These are phyloP conservation scores for Epirrita christyi DNA, from an alignment of 2,888 invertebrate genomes.

Conservation along the genomic window DNA sequence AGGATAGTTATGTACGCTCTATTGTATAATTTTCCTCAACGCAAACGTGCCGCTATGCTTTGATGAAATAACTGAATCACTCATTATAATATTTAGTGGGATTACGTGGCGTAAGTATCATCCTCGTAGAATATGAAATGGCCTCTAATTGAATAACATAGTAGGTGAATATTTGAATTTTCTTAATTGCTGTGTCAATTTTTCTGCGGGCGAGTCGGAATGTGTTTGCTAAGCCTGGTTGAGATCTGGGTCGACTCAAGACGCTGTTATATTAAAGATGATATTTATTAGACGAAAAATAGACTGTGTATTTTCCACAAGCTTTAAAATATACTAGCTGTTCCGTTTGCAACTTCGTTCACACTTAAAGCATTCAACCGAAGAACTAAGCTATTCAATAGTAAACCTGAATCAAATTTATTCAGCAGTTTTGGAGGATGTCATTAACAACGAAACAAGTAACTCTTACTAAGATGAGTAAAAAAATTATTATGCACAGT, in stretches of 20 bases:
- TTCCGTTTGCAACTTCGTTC: too few species aligned
- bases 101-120: constrained; percentile 48
- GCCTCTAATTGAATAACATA: constrained; percentile 52
- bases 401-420: too few species aligned
- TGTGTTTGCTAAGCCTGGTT: constrained; percentile 23
- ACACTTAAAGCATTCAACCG: too few species aligned
- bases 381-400: too few species aligned
- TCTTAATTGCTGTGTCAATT: constrained; percentile 33
- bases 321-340: not conserved
- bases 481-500: too few species aligned
- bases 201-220: constrained; percentile 14
- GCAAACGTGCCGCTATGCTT: constrained; percentile 29
- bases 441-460: too few species aligned
- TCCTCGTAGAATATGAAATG: constrained; percentile 48
- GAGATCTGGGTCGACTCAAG: constrained; percentile 11
- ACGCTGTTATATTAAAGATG: constrained; percentile 3
- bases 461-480: too few species aligned
- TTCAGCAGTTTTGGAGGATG: too few species aligned
- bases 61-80: constrained; percentile 51
- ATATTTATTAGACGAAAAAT: not conserved
- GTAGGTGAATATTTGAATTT: constrained; percentile 47
- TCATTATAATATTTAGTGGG: constrained; percentile 56
- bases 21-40: not conserved
- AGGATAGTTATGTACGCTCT: not conserved
- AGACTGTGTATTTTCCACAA: not conserved